Percentiles rank a stretch among this genome's conserved stretches.
Conservation (phyloP, 2,113 vertebrate species). For the Chloropsis cyanopogon region DNA sequence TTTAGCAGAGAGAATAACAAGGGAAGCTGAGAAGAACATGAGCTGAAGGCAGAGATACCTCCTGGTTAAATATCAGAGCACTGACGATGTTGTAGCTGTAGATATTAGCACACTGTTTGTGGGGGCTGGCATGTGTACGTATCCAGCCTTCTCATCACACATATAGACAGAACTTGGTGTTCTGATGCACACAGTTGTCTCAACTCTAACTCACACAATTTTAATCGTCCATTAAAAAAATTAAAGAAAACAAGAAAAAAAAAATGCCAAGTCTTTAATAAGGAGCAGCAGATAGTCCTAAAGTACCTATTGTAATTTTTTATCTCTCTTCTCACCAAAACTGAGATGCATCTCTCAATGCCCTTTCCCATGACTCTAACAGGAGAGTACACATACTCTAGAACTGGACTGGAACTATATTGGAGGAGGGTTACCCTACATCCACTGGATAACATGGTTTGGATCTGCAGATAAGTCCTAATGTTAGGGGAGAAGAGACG, state of each 20-base stretch:
- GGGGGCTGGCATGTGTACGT: not conserved
- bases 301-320: not conserved
- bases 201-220: not conserved
- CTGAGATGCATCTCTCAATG: not conserved
- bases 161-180: not conserved
- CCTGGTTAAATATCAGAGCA: not conserved
- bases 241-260: fast-evolving
- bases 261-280: not conserved
- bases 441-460: not conserved
- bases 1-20: not conserved
- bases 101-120: not conserved
- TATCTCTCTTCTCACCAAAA: not conserved
- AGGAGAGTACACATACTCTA: not conserved
- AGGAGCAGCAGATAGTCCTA: not conserved
- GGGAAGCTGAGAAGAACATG: not conserved
- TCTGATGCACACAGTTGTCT: not conserved
- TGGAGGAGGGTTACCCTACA: not conserved
- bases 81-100: not conserved
- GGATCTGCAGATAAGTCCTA: not conserved
- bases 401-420: not conserved
- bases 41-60: not conserved
- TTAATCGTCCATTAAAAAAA: not conserved
- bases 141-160: not conserved
- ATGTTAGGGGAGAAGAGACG: not conserved
- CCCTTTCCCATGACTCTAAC: not conserved